phyloP scores from a whole-genome alignment of 2,113 vertebrate genomes.

The Cacatua alba region DNA sequence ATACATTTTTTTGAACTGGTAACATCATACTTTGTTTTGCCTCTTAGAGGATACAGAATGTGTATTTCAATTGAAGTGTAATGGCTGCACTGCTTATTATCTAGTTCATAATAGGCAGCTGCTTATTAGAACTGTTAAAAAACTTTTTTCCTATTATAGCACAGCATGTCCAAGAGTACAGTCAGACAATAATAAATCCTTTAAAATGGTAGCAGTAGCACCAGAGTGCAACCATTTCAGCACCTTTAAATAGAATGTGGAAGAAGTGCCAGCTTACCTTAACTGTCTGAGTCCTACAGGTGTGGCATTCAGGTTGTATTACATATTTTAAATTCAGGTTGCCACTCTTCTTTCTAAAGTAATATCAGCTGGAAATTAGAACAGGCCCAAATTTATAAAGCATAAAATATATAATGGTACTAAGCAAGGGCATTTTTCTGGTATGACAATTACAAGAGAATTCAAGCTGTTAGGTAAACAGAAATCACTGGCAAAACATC shows the following conservation, averaged over 20 bases:
- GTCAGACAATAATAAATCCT: not conserved
- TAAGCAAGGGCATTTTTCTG: not conserved
- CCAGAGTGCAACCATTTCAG: not conserved
- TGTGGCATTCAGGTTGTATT: not conserved
- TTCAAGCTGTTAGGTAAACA: not conserved
- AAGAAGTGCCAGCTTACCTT: not conserved
- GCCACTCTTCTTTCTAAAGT: not conserved
- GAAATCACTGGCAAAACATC: not conserved
- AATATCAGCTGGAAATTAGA: not conserved
- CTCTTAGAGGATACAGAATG: not conserved
- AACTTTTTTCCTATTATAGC: not conserved
- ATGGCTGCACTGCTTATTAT: not conserved
- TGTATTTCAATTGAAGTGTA: slow-evolving; percentile 41
- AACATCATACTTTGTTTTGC: slow-evolving; percentile 13
- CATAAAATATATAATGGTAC: not conserved
- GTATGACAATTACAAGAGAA: not conserved
- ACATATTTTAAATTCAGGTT: not conserved
- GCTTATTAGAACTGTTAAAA: not conserved
- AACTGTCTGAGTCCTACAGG: not conserved
- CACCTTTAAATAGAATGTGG: fast-evolving
- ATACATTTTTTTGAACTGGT: not conserved
- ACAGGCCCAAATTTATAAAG: not conserved
- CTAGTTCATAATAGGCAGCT: not conserved
- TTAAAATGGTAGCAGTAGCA: not conserved
- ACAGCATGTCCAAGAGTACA: not conserved